Conservation (phyloP, 2,113 vertebrate species). For the Thalassarche chlororhynchos region DNA sequence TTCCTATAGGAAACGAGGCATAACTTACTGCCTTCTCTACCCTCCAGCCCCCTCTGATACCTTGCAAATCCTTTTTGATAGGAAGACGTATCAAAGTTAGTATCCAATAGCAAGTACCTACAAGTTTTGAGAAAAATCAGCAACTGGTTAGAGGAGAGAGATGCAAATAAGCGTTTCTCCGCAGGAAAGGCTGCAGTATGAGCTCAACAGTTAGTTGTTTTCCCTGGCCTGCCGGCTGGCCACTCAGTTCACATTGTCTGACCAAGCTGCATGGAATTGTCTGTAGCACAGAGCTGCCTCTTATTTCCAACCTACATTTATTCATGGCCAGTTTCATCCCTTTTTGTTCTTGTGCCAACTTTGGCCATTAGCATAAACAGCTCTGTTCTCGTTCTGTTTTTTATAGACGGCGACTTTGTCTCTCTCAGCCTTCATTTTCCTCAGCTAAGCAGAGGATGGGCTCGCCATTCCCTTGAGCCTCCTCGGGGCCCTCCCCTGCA, state of each 20-base stretch:
- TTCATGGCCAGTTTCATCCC: neutral
- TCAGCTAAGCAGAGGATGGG: neutral
- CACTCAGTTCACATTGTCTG: neutral
- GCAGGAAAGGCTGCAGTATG: neutral
- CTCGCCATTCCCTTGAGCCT: neutral
- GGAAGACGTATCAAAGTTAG: fast-evolving
- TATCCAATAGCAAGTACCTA: neutral
- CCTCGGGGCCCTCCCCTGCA: neutral
- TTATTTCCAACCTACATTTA: neutral
- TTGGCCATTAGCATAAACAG: neutral
- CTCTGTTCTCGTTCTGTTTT: neutral
- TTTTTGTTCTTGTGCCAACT: neutral
- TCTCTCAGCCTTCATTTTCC: neutral
- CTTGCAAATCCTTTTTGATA: neutral
- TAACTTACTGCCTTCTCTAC: fast-evolving
- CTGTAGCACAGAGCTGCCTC: neutral
- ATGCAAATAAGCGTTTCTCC: too few species aligned
- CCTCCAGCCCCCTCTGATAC: too few species aligned
- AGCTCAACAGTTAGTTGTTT: neutral
- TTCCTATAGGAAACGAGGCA: fast-evolving
- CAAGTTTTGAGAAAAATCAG: neutral
- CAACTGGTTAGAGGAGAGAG: neutral
- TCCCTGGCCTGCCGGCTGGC: neutral
- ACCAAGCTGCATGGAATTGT: neutral
- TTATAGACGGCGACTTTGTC: neutral